A percentile compares a stretch with the other conserved stretches of the same genome.
Evolutionary conservation across 1,140 invertebrate species (phyloP).

Genomic region (Diploscapter pachys): DNA sequence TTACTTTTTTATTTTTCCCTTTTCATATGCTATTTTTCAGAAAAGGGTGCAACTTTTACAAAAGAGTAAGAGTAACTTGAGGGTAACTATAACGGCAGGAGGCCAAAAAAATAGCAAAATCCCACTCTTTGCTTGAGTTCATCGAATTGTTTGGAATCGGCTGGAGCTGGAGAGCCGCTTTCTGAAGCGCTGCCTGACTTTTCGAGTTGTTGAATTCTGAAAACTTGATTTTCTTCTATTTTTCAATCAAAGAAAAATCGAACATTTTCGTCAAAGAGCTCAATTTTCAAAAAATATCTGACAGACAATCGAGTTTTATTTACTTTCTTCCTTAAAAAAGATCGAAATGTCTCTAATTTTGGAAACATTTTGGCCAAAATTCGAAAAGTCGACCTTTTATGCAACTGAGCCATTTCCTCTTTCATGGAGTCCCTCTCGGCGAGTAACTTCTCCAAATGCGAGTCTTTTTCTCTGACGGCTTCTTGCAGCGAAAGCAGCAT

Average conservation of each 20-base stretch:
- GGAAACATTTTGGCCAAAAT: constrained; percentile 16
- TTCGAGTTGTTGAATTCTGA: too few species aligned
- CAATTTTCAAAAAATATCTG: constrained; percentile 12
- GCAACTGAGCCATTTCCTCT: neutral
- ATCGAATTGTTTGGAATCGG: too few species aligned
- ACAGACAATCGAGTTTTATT: constrained; percentile 37
- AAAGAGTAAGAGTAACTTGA: too few species aligned
- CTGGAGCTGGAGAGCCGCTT: too few species aligned
- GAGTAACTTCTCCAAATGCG: constrained; percentile 20
- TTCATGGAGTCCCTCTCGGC: constrained; percentile 6
- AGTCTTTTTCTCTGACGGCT: constrained; percentile 10
- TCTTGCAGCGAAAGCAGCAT: constrained; percentile 7
- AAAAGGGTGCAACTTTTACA: too few species aligned
- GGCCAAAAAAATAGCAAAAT: too few species aligned
- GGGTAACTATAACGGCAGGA: too few species aligned
- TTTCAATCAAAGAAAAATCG: constrained; percentile 22
- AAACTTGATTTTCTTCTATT: constrained; percentile 1
- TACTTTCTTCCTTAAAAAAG: constrained; percentile 34
- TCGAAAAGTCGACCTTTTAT: neutral
- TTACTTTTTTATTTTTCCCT: too few species aligned
- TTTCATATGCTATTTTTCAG: too few species aligned
- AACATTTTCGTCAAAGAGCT: constrained; percentile 22
- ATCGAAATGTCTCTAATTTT: neutral
- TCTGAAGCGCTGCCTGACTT: too few species aligned
- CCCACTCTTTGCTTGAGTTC: too few species aligned